These are phyloP conservation scores for Dynastes maya DNA, from an alignment of 2,888 invertebrate species.

Conservation along the genomic window DNA sequence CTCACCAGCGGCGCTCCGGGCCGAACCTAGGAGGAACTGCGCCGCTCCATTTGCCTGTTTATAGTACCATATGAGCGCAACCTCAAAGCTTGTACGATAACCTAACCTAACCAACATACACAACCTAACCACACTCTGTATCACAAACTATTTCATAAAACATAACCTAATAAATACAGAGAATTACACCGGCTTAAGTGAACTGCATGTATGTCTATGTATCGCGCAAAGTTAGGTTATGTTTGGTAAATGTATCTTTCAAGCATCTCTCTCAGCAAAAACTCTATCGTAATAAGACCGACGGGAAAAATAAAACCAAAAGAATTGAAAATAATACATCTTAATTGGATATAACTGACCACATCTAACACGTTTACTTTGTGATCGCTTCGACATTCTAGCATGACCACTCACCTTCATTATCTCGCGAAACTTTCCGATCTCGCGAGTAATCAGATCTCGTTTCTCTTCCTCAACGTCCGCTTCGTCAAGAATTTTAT, in stretches of 20 bases:
- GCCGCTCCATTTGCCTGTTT: slow-evolving; percentile 71
- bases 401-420: slow-evolving; percentile 85
- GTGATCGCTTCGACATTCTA: slow-evolving; percentile 31
- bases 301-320: slow-evolving; percentile 34
- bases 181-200: not conserved
- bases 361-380: slow-evolving; percentile 32
- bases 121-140: slow-evolving; percentile 46
- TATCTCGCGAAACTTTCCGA: slow-evolving; percentile 96
- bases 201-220: not conserved
- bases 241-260: slow-evolving; percentile 39
- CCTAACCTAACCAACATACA: slow-evolving; percentile 52
- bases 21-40: slow-evolving; percentile 70
- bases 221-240: slow-evolving; percentile 39
- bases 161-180: slow-evolving; percentile 36
- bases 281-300: slow-evolving; percentile 40
- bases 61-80: slow-evolving; percentile 71
- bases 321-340: slow-evolving; percentile 47
- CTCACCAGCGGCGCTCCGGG: slow-evolving; percentile 71
- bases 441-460: slow-evolving; percentile 96
- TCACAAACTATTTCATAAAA: slow-evolving; percentile 38
- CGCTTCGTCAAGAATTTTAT: slow-evolving; percentile 84
- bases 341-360: slow-evolving; percentile 39
- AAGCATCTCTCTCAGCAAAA: slow-evolving; percentile 34
- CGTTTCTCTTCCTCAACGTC: slow-evolving; percentile 97
- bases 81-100: slow-evolving; percentile 61